phyloP scores from a whole-genome alignment of 2,888 invertebrate genomes.

The Nephrocerus scutellatus region DNA sequence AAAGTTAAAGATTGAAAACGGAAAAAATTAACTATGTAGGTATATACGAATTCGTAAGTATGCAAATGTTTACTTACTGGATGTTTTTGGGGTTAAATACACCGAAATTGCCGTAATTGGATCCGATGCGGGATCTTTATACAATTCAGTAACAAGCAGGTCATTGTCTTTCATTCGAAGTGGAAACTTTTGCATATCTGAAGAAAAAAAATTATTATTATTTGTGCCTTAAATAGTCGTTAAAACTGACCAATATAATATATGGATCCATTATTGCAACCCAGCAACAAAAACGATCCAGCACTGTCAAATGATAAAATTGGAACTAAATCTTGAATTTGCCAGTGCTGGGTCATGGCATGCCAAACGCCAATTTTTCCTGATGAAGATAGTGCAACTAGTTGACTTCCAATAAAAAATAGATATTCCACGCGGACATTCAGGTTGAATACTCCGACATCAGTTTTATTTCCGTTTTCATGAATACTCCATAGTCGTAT shows the following conservation, averaged over 20 bases:
- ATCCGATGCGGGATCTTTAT: slow-evolving; percentile 89
- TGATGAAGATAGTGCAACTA: slow-evolving; percentile 88
- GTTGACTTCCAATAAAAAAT: slow-evolving; percentile 94
- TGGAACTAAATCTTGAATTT: slow-evolving; percentile 91
- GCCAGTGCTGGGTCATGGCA: slow-evolving; percentile 98
- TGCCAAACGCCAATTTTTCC: slow-evolving; percentile 99
- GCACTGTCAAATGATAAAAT: slow-evolving; percentile 94
- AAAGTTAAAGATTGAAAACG: too few relatives aligned
- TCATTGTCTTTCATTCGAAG: slow-evolving; percentile 99
- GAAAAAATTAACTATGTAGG: too few relatives aligned
- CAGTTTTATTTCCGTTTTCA: slow-evolving; percentile 66
- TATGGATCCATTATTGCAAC: slow-evolving; percentile 93
- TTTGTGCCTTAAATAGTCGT: not conserved
- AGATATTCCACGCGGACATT: slow-evolving; percentile 90
- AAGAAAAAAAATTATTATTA: slow-evolving; percentile 22
- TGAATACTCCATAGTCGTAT: slow-evolving; percentile 74
- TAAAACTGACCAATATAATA: slow-evolving; percentile 79
- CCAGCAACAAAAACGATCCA: slow-evolving; percentile 88
- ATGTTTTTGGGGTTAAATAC: slow-evolving; percentile 97
- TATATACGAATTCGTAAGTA: too few relatives aligned
- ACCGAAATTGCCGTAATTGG: slow-evolving; percentile 97
- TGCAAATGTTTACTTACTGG: slow-evolving; percentile 65
- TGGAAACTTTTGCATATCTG: slow-evolving; percentile 99
- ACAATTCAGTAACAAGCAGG: slow-evolving; percentile 90
- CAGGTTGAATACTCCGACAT: slow-evolving; percentile 82